phyloP scores from a whole-genome alignment of 2,113 vertebrate genomes.

The Urocynchramus pylzowi region DNA sequence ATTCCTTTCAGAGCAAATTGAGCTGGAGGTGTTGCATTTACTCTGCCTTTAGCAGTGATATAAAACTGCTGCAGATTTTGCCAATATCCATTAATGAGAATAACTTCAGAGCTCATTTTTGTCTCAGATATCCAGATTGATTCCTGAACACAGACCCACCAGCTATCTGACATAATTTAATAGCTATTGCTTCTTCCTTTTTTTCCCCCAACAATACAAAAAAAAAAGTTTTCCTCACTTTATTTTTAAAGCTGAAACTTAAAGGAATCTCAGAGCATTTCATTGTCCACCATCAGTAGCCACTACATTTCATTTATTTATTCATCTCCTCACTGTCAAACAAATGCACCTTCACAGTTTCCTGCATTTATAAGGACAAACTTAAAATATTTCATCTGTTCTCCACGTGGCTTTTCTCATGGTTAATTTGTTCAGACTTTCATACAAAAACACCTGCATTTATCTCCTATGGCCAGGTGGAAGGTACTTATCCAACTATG shows the following conservation, averaged over 20 bases:
- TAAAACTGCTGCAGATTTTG: neutral
- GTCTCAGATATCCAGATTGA: constrained; percentile 6
- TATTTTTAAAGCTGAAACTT: neutral
- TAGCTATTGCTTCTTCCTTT: neutral
- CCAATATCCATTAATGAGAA: neutral
- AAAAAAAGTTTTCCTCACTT: neutral
- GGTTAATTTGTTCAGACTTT: neutral
- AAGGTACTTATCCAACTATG: neutral
- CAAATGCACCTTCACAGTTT: neutral
- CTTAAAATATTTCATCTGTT: neutral
- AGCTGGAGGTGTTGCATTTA: neutral
- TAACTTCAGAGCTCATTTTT: neutral
- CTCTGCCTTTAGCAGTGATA: neutral
- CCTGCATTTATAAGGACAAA: neutral
- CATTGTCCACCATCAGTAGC: neutral
- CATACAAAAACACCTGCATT: neutral
- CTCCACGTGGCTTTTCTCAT: neutral
- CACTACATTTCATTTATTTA: neutral
- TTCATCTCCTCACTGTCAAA: neutral
- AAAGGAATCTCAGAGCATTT: neutral
- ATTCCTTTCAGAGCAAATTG: neutral
- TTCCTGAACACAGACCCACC: neutral
- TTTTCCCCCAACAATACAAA: neutral
- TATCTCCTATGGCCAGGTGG: neutral
- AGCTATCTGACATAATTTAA: neutral